phyloP scores from a whole-genome alignment of 2,797 vertebrate genomes.

The Momotus momota region DNA sequence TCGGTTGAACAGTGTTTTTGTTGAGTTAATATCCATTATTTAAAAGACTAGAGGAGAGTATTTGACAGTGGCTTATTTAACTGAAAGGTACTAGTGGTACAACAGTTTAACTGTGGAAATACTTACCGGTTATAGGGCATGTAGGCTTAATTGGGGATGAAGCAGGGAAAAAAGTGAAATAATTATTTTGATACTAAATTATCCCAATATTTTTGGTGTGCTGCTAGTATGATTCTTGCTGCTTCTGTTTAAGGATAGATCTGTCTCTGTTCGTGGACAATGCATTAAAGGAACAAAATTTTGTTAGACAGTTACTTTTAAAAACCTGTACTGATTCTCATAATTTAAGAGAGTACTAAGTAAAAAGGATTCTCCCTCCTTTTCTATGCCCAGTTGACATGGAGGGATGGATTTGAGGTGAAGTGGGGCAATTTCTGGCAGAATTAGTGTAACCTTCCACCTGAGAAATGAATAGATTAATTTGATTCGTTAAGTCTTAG shows the following conservation, averaged over 20 bases:
- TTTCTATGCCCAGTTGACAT: neutral
- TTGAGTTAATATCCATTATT: neutral
- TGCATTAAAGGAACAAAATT: neutral
- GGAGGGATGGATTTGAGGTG: neutral
- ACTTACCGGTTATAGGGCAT: neutral
- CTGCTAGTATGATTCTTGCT: neutral
- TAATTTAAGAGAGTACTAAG: neutral
- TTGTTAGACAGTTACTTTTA: neutral
- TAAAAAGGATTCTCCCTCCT: neutral
- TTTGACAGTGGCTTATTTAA: neutral
- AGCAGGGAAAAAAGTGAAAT: neutral
- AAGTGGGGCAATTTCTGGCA: neutral
- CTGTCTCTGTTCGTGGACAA: neutral
- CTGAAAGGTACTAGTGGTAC: neutral
- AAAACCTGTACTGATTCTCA: neutral
- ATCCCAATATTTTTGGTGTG: neutral
- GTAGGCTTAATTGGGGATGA: neutral
- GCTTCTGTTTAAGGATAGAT: neutral
- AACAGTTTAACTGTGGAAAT: neutral
- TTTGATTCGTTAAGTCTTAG: neutral
- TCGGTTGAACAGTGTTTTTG: neutral
- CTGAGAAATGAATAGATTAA: neutral
- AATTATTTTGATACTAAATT: neutral
- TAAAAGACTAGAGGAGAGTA: neutral
- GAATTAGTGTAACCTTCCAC: constrained; percentile 16